Evolutionary conservation across 1,140 invertebrate species (phyloP).

Genomic region (Lucilia cuprina): DNA sequence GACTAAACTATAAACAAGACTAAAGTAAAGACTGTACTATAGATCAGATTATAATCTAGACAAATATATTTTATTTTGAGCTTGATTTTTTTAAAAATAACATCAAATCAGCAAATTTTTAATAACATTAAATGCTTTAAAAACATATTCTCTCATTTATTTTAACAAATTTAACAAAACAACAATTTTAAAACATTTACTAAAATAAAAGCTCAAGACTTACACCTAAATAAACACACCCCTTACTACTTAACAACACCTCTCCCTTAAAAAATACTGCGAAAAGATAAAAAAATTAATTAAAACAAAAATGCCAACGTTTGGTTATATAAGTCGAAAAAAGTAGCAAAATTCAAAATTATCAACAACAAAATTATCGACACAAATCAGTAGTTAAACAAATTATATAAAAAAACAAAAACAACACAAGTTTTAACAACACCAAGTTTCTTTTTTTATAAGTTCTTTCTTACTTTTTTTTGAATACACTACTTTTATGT

Average conservation of each 20-base stretch:
- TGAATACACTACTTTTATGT: not conserved
- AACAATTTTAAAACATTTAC: not conserved
- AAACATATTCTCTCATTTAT: not conserved
- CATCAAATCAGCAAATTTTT: not conserved
- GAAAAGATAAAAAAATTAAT: too few species aligned
- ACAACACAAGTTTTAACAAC: too few species aligned
- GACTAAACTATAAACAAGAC: too few species aligned
- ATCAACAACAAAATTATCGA: not conserved
- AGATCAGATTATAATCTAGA: too few species aligned
- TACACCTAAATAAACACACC: not conserved
- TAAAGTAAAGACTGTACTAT: too few species aligned
- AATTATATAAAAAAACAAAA: not conserved
- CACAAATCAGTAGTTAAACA: not conserved
- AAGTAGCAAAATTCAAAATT: not conserved
- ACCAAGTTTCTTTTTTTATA: too few species aligned
- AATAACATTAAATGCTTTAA: not conserved
- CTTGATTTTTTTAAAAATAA: not conserved
- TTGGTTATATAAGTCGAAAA: not conserved
- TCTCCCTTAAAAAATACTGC: not conserved
- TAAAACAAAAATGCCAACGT: not conserved
- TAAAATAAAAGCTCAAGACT: not conserved
- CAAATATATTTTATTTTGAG: too few species aligned
- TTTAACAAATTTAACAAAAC: not conserved
- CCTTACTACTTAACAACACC: not conserved
- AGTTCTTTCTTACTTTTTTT: too few species aligned